Evolutionary conservation across 2,888 invertebrate species (phyloP).

Genomic region (Erannis defoliaria): DNA sequence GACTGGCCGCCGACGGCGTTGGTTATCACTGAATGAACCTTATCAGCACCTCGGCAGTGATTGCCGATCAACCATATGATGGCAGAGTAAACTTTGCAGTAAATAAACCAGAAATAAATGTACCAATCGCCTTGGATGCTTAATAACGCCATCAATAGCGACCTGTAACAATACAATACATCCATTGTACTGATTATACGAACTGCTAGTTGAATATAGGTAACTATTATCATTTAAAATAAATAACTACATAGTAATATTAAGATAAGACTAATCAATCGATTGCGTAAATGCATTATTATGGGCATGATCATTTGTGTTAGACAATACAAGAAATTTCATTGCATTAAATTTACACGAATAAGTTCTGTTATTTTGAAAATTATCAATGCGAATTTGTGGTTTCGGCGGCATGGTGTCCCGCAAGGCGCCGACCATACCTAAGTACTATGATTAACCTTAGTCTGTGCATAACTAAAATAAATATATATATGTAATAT

Average conservation of each 20-base stretch:
- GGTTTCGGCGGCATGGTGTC: too few species aligned
- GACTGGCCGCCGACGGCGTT: conserved; percentile 75
- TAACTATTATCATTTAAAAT: not conserved
- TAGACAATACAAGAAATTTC: not conserved
- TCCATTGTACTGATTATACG: not conserved
- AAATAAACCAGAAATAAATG: conserved; percentile 76
- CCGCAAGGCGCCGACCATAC: not conserved
- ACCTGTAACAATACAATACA: conserved; percentile 68
- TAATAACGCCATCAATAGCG: conserved; percentile 81
- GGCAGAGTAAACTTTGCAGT: conserved; percentile 78
- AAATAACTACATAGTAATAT: not conserved
- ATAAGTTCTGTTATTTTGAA: not conserved
- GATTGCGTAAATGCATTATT: not conserved
- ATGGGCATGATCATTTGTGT: not conserved
- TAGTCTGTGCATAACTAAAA: too few species aligned
- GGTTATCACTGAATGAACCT: conserved; percentile 81
- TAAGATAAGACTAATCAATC: not conserved
- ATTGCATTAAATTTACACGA: too few species aligned
- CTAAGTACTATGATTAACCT: too few species aligned
- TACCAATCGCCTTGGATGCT: conserved; percentile 77
- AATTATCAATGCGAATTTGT: not conserved
- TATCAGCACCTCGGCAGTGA: conserved; percentile 82
- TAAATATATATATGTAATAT: too few species aligned
- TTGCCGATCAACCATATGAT: conserved; percentile 80
- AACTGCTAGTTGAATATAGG: not conserved